Base-by-base conservation (phyloP, 2,797 vertebrate species). In the Zalophus californianus region DNA sequence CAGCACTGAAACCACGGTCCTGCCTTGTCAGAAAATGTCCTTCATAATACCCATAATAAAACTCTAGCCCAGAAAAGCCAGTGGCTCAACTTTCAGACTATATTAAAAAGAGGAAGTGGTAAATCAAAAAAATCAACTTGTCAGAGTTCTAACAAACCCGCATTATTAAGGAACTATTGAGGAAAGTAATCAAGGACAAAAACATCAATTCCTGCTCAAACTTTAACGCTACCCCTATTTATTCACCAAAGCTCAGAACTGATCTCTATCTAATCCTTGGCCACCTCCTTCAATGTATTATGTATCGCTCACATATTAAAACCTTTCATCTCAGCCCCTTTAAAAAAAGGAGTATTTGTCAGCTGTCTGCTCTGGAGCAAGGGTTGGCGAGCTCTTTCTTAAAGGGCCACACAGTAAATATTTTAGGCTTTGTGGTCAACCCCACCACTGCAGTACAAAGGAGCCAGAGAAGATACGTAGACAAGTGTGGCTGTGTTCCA, bases 331-430 rank as follows among this genome's bases (percentile, higher is more conserved):
- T 68, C 44, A 79, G 54, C 20, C 15, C 56, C 68, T 52, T 82
- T 88, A n/a, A 60, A 92, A 95, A 95, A 87, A 83, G 27, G 62
- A 90, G 2, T 48, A 56, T 68, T 32, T 84, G n/a, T 68, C 35
- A n/a, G 73, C 21, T 83, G 41, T 50, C 62, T 70, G 44, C 16
- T 23, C 20, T 72, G 32, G 12, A 68, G 23, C 14, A 58, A n/a
- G 48, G n/a, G 29, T 15, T 54, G 44, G 52, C 35, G 73, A 58
- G 10, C 58, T 79, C 91, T 72, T 82, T 86, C 91, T 85, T 50
- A 92, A 89, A 97, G 60, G 77, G 52, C 14, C 70, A 77, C 0
- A 68, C 0, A 83, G 32, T 38, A 60, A 83, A 29, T 62, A 54
- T 32, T 66, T 82, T 21, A 58, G 75, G 52, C 8, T 84, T 72